These are phyloP conservation scores for Pipa parva DNA, from an alignment of 2,113 vertebrate genomes.

Conservation along the genomic window DNA sequence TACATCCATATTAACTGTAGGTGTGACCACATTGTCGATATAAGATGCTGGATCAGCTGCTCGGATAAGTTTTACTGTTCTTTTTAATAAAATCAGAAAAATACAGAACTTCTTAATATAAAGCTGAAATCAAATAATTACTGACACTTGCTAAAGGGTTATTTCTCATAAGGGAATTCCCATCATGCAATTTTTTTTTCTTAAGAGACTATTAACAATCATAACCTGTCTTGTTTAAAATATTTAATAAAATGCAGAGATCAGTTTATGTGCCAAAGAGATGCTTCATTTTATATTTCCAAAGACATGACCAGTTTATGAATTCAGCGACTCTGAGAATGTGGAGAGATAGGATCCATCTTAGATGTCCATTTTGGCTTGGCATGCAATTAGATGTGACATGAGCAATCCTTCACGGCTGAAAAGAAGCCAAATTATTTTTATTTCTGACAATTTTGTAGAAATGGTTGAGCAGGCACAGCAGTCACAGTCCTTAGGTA, in stretches of 20 bases:
- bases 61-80: too few relatives aligned
- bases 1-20: too few relatives aligned
- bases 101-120: too few relatives aligned
- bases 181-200: too few relatives aligned
- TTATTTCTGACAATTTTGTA: conserved; percentile 3
- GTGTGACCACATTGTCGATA: too few relatives aligned
- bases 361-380: conserved; percentile 3
- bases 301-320: neutral
- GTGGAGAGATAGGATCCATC: neutral
- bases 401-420: conserved; percentile 4
- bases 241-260: neutral
- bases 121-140: too few relatives aligned
- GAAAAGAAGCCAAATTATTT: neutral
- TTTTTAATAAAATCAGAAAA: too few relatives aligned
- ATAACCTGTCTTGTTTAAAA: neutral
- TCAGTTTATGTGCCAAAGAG: neutral
- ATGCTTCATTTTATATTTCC: neutral
- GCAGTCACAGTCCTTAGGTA: neutral
- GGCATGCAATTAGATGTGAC: neutral
- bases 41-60: too few relatives aligned
- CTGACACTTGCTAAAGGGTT: too few relatives aligned
- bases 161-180: too few relatives aligned
- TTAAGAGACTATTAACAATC: neutral
- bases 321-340: neutral
- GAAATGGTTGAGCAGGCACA: neutral